Percentiles rank a stretch among this genome's conserved stretches.
These are phyloP conservation scores for Lonchura striata DNA, from an alignment of 2,113 vertebrate species.

Conservation along the genomic window DNA sequence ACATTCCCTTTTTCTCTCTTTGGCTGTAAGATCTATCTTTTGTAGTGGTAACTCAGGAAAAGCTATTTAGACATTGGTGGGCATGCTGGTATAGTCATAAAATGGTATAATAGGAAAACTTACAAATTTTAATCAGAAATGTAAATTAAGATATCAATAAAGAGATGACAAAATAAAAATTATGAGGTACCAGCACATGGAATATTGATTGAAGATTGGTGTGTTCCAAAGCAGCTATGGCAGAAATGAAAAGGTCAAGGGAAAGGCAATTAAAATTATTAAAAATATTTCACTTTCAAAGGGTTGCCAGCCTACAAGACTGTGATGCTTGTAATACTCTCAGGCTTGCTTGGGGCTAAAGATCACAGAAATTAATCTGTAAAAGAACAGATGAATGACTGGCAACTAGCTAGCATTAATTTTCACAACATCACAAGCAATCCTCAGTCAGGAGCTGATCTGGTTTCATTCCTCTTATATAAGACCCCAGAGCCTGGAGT, in stretches of 20 bases:
- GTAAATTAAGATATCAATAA: neutral
- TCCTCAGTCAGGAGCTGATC: neutral
- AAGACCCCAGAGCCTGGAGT: neutral
- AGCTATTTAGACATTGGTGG: neutral
- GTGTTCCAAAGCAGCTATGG: neutral
- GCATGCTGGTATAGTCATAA: neutral
- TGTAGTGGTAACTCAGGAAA: neutral
- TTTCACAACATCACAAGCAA: conserved; percentile 8
- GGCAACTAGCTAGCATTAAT: conserved; percentile 21
- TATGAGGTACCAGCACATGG: neutral
- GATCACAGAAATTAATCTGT: conserved; percentile 47
- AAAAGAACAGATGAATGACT: conserved; percentile 24
- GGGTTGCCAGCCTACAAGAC: neutral
- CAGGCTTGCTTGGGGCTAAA: neutral
- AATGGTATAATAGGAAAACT: neutral
- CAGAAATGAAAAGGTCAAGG: neutral
- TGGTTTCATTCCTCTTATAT: neutral
- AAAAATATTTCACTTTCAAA: conserved; percentile 2
- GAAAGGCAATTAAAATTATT: conserved; percentile 24
- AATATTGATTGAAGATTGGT: neutral
- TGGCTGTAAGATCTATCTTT: neutral
- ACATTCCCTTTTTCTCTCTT: neutral
- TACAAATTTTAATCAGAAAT: neutral
- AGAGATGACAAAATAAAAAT: neutral
- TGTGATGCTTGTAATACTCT: neutral